Base-by-base conservation (phyloP, 2,888 invertebrate species). In the Cylloceria caligata region DNA sequence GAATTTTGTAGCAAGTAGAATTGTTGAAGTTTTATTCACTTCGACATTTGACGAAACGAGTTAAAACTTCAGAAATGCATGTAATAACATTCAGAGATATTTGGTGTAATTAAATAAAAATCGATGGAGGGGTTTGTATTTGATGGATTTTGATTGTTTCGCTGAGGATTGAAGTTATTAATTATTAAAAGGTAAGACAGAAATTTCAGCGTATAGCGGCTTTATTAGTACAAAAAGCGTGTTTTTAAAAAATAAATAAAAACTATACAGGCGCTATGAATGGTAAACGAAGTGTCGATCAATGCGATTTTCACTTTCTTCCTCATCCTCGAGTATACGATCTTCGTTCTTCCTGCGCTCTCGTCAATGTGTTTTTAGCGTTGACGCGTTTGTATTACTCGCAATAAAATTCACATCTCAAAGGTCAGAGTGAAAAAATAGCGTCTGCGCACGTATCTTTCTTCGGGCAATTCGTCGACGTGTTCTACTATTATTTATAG, bases 181-280 rank as follows among this genome's bases (percentile, higher is more conserved):
- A 52, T 24, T 11, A 52, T 0, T 0, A 13, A 52, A 52, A 24
- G 1, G 24, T 24, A 21, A 24, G 21, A 24, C 21, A 24, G 4
- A 3, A 2, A 9, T 84, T 80, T 68, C 75, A 82, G 83, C 84
- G 73, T 77, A 62, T 87, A 89, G 86, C 91, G 87, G 87, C 86
- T 92, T 92, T 92, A 91, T 92, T 92, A 91, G 91, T 92, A 92
- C 86, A 92, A 92, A 92, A 90, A 89, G 91, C 90, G 86, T 90
- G 83, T 91, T 89, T 91, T 92, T 89, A 92, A 88, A 86, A 85
- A 92, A 92, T 92, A 92, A 92, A 92, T 92, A 92, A 92, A 88
- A 76, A 80, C 76, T 76, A 91, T 90, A 91, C 88, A 90, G 86
- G 87, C 86, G 87, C 84, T 85, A 78, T 47, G 65, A 34, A 52